Evolutionary conservation across 2,888 invertebrate genomes (phyloP).

Genomic region (Cyaniris semiargus): DNA sequence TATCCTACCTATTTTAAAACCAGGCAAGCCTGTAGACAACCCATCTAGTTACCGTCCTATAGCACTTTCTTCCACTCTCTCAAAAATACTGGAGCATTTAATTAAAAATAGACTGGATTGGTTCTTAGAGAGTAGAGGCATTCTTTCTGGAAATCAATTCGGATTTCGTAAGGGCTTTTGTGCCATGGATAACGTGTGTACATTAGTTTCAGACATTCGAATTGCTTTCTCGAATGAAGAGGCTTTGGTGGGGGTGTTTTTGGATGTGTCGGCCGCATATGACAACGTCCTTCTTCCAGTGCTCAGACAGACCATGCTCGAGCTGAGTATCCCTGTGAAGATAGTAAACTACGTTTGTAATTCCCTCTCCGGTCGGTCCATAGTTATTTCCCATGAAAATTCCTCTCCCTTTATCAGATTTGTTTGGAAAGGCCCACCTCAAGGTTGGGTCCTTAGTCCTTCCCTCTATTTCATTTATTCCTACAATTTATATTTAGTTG

Average conservation of each 20-base stretch:
- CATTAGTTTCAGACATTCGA: not conserved
- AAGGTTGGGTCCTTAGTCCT: not conserved
- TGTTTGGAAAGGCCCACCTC: not conserved
- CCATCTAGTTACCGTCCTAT: not conserved
- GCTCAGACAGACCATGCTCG: constrained; percentile 13
- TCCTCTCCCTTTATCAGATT: no score
- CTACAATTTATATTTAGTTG: no score
- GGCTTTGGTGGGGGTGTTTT: constrained; percentile 10
- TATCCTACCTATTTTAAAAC: not conserved
- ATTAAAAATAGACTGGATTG: no score
- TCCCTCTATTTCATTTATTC: no score
- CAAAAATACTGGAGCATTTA: not conserved
- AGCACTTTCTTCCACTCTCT: not conserved
- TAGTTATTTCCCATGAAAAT: no score
- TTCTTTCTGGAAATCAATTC: no score
- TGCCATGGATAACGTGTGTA: not conserved
- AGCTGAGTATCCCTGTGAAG: no score
- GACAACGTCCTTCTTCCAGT: constrained; percentile 24
- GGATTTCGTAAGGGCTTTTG: no score
- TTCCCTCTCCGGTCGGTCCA: no score
- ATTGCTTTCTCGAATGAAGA: constrained; percentile 30
- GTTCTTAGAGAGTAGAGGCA: no score
- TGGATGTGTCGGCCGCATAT: constrained; percentile 22
- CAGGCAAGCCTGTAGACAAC: not conserved
- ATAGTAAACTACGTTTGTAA: no score